phyloP scores from a whole-genome alignment of 2,888 invertebrate genomes.

The Cheilosia vulpina region DNA sequence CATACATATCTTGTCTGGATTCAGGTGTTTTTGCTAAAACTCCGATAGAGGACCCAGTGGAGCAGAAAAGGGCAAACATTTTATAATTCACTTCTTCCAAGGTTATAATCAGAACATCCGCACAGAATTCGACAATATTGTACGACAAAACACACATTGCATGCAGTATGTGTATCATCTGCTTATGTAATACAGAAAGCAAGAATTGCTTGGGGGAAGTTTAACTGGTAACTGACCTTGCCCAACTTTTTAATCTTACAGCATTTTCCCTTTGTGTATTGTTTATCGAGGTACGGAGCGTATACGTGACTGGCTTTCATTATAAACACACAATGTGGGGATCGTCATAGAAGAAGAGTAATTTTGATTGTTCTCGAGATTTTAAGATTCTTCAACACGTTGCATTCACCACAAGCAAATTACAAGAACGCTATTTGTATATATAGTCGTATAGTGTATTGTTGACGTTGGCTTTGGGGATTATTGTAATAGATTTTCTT shows the following conservation, averaged over 20 bases:
- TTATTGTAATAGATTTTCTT: constrained; percentile 47
- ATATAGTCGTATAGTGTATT: constrained; percentile 4
- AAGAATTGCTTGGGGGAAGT: constrained; percentile 22
- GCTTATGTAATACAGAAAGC: constrained; percentile 30
- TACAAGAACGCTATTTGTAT: constrained; percentile 37
- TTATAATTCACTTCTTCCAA: constrained; percentile 7
- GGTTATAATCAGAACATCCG: constrained; percentile 2
- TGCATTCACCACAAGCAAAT: constrained; percentile 55
- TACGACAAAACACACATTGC: constrained; percentile 3
- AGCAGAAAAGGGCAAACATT: not conserved
- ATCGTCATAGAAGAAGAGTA: constrained; percentile 63
- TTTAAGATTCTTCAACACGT: constrained; percentile 63
- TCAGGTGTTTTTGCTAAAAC: not conserved
- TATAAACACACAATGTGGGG: constrained; percentile 58
- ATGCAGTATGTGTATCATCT: constrained; percentile 20
- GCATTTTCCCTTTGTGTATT: constrained; percentile 45
- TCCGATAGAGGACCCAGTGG: not conserved
- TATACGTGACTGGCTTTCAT: constrained; percentile 68
- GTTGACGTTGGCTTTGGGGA: constrained; percentile 21
- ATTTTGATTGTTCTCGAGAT: constrained; percentile 65
- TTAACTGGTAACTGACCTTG: constrained; percentile 67
- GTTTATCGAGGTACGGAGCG: constrained; percentile 46
- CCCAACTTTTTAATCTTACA: constrained; percentile 68
- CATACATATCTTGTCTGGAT: not conserved
- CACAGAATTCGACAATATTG: constrained; percentile 38